These are phyloP conservation scores for Morone saxatilis DNA, from an alignment of 2,113 vertebrate species.

Conservation along the genomic window DNA sequence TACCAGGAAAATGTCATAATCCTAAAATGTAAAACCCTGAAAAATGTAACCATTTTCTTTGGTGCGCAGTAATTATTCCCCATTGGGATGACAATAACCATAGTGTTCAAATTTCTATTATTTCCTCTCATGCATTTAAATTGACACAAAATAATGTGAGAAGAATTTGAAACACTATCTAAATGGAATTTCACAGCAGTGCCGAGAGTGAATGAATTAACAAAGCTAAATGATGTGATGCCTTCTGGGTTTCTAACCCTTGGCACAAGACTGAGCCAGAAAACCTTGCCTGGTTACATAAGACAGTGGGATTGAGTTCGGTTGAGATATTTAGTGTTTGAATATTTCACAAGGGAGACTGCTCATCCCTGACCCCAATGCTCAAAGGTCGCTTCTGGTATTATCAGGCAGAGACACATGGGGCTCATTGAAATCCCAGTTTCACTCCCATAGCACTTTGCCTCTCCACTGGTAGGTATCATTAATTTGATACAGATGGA, in stretches of 20 bases:
- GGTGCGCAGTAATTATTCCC: constrained; percentile 41
- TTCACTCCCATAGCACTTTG: constrained; percentile 26
- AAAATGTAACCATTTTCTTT: constrained; percentile 36
- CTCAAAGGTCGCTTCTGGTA: constrained; percentile 38
- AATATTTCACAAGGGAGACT: constrained; percentile 53
- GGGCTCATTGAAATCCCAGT: constrained; percentile 42
- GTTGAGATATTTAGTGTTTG: constrained; percentile 37
- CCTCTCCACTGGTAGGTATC: constrained; percentile 40
- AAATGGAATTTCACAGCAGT: constrained; percentile 67
- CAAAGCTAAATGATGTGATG: constrained; percentile 50
- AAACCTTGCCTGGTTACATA: constrained; percentile 1
- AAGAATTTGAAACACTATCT: constrained; percentile 55
- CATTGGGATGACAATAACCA: constrained; percentile 45
- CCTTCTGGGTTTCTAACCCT: constrained; percentile 56
- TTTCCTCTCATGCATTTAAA: constrained; percentile 59
- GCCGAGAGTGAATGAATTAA: constrained; percentile 64
- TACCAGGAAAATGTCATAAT: constrained; percentile 39
- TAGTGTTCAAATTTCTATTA: constrained; percentile 52
- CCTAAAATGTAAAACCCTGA: constrained; percentile 24
- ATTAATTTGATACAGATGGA: constrained; percentile 55
- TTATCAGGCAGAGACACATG: constrained; percentile 57
- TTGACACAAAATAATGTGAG: constrained; percentile 56
- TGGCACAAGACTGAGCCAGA: constrained; percentile 8
- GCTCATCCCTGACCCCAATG: constrained; percentile 37
- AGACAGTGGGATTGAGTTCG: constrained; percentile 27